phyloP scores from a whole-genome alignment of 1,140 invertebrate species.

The Acromyrmex echinatior region DNA sequence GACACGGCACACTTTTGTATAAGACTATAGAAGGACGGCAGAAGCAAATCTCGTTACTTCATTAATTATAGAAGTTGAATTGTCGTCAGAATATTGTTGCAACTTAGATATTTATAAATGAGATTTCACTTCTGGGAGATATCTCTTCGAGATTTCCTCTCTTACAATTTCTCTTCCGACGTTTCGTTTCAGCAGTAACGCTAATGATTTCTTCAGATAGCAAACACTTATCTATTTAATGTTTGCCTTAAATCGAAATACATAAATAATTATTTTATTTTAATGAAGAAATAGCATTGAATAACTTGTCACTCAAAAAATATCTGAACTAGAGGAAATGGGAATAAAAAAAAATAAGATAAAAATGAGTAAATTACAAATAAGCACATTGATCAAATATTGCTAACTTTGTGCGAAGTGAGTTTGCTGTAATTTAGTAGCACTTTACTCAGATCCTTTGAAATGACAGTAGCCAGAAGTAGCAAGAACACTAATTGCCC shows the following conservation, averaged over 20 bases:
- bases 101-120: constrained; percentile 50
- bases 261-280: constrained; percentile 10
- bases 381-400: constrained; percentile 37
- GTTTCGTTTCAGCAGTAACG: constrained; percentile 32
- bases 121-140: constrained; percentile 25
- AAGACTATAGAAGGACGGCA: constrained; percentile 72
- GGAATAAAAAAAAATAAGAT: not conserved
- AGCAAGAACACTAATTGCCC: constrained; percentile 51
- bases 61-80: constrained; percentile 53
- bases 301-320: not conserved
- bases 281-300: not conserved
- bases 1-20: constrained; percentile 48
- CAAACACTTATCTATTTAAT: constrained; percentile 27
- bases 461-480: constrained; percentile 36
- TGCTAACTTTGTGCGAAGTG: constrained; percentile 31
- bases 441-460: constrained; percentile 7
- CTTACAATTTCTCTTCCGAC: constrained; percentile 35
- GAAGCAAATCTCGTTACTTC: constrained; percentile 69
- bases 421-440: constrained; percentile 37
- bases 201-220: constrained; percentile 21
- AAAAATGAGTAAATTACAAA: constrained; percentile 9
- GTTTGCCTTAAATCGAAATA: constrained; percentile 13
- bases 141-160: constrained; percentile 43
- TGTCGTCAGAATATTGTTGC: constrained; percentile 48
- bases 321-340: not conserved